phyloP scores from a whole-genome alignment of 92 coral and sea anemone species.

The Pocillopora grandis region DNA sequence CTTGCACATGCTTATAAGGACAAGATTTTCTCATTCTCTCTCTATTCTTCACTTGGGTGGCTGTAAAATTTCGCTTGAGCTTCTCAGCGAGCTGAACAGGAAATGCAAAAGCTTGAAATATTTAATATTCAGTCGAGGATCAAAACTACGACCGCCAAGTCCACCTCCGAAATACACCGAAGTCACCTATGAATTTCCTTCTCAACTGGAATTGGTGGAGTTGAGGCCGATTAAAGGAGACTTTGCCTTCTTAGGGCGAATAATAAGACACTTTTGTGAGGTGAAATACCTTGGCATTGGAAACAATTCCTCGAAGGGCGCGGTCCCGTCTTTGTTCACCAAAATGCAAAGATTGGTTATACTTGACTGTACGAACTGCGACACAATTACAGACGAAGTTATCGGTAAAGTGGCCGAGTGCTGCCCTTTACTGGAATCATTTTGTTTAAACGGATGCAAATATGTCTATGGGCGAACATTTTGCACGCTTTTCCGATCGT shows the following conservation, averaged over 20 bases:
- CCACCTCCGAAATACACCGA: slow-evolving; percentile 56
- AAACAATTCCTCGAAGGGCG: slow-evolving; percentile 90
- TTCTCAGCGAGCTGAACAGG: slow-evolving; percentile 80
- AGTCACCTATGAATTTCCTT: slow-evolving; percentile 82
- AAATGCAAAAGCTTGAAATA: slow-evolving; percentile 83
- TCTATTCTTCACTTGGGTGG: slow-evolving; percentile 76
- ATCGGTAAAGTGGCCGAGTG: slow-evolving; percentile 87
- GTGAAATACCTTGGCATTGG: slow-evolving; percentile 95
- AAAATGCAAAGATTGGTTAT: slow-evolving; percentile 92
- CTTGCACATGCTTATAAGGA: slow-evolving; percentile 81
- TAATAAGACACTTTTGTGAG: slow-evolving; percentile 87
- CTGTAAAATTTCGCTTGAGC: slow-evolving; percentile 80
- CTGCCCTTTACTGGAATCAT: slow-evolving; percentile 90
- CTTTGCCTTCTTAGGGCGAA: slow-evolving; percentile 86
- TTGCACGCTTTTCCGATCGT: slow-evolving; percentile 74
- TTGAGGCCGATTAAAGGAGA: slow-evolving; percentile 96
- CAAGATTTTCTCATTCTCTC: slow-evolving; percentile 76
- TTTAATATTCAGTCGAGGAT: slow-evolving; percentile 91
- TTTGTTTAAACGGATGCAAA: slow-evolving; percentile 96
- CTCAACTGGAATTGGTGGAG: slow-evolving; percentile 87
- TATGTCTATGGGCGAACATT: slow-evolving; percentile 91
- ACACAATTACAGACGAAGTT: slow-evolving; percentile 94
- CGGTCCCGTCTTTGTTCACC: slow-evolving; percentile 89
- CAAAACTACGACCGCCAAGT: slow-evolving; percentile 74
- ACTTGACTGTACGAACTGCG: slow-evolving; percentile 98